Conservation (phyloP, 2,113 vertebrate species). For the Galemys pyrenaicus region DNA sequence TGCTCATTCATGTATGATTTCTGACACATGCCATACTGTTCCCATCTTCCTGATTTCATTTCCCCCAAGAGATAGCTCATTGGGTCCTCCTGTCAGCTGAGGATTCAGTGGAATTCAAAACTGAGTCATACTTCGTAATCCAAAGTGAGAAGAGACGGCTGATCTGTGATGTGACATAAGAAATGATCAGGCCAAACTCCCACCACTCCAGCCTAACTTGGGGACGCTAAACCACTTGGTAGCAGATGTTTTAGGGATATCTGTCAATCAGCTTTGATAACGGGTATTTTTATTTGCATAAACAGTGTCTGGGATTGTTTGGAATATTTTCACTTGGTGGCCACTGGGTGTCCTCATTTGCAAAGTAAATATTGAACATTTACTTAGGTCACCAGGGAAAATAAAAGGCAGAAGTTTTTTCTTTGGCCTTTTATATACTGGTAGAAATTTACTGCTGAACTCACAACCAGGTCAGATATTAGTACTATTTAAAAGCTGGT, state of each 20-base stretch:
- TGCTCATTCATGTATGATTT: neutral
- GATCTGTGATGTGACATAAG: neutral
- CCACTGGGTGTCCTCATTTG: conserved; percentile 87
- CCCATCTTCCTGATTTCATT: neutral
- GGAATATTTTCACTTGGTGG: conserved; percentile 65
- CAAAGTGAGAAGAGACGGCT: neutral
- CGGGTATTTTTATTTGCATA: conserved; percentile 36
- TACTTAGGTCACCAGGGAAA: conserved; percentile 58
- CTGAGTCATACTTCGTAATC: neutral
- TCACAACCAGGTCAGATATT: conserved; percentile 67
- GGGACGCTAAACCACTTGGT: neutral
- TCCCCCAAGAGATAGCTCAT: neutral
- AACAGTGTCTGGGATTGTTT: conserved; percentile 13
- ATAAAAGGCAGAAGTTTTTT: conserved; percentile 74
- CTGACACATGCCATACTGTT: neutral
- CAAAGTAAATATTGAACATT: conserved; percentile 78
- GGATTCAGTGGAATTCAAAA: conserved; percentile 20
- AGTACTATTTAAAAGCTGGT: conserved; percentile 57
- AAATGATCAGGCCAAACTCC: neutral
- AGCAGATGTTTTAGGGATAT: neutral
- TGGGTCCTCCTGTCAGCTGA: neutral
- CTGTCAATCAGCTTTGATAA: conserved; percentile 1
- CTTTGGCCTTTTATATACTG: conserved; percentile 65
- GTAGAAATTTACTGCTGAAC: conserved; percentile 68
- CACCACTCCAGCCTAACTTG: neutral